Evolutionary conservation across 2,888 invertebrate species (phyloP).

Genomic region (Tenthredo livida): DNA sequence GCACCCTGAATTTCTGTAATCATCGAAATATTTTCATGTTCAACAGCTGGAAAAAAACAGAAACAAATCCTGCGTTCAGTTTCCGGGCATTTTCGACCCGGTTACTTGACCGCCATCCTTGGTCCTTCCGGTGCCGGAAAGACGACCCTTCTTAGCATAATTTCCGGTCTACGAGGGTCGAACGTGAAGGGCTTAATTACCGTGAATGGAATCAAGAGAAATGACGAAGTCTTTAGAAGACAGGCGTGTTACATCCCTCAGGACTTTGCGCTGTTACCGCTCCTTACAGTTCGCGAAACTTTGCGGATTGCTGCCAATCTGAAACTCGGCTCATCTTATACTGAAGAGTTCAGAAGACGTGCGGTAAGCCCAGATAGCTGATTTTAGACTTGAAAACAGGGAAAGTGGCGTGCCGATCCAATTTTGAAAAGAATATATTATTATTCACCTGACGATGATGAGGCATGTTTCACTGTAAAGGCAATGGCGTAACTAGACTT

Average conservation of each 20-base stretch:
- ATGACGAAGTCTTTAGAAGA: conserved; percentile 85
- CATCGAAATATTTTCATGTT: background rate
- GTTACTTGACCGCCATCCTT: conserved; percentile 83
- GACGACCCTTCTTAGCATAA: conserved; percentile 86
- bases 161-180: conserved; percentile 85
- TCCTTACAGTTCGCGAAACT: conserved; percentile 81
- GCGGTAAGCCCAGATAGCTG: conserved; percentile 58
- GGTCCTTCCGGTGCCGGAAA: conserved; percentile 90
- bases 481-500: no score
- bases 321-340: conserved; percentile 76
- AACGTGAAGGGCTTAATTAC: conserved; percentile 81
- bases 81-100: conserved; percentile 82
- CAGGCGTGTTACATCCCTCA: conserved; percentile 87
- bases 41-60: conserved; percentile 55
- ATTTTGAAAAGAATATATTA: background rate
- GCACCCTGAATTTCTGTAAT: background rate
- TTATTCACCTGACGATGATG: background rate
- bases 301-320: conserved; percentile 81
- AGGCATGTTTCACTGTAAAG: background rate
- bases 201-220: conserved; percentile 85
- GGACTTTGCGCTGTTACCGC: conserved; percentile 79
- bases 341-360: conserved; percentile 59
- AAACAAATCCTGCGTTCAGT: conserved; percentile 80
- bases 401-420: background rate
- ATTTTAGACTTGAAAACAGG: background rate